Conservation (phyloP, 2,888 invertebrate species). For the Tricholauxania praeusta region DNA sequence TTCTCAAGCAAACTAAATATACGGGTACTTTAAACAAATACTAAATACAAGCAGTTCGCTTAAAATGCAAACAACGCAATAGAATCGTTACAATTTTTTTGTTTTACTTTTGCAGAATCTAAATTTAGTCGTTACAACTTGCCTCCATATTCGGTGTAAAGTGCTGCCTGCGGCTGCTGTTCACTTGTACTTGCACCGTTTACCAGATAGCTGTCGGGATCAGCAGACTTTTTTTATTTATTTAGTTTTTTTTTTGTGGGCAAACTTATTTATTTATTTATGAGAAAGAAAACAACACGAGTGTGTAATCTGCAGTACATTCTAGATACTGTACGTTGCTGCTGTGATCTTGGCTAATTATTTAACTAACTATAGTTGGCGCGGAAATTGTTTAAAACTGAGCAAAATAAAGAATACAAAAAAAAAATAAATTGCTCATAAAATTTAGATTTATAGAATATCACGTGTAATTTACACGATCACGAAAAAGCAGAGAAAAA, state of each 20-base stretch:
- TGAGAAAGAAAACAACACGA: too few relatives aligned
- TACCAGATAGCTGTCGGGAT: conserved; percentile 22
- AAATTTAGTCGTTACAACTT: conserved; percentile 4
- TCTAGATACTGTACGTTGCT: too few relatives aligned
- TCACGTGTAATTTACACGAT: conserved; percentile 20
- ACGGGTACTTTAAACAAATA: too few relatives aligned
- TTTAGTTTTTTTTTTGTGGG: too few relatives aligned
- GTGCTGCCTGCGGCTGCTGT: not conserved
- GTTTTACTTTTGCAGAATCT: not conserved
- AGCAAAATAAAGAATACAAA: too few relatives aligned
- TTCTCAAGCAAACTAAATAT: too few relatives aligned
- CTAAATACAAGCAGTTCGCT: too few relatives aligned
- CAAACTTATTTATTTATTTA: too few relatives aligned
- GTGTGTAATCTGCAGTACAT: too few relatives aligned
- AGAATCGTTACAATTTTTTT: conserved; percentile 2
- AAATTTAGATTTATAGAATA: conserved; percentile 24
- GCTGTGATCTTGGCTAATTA: too few relatives aligned
- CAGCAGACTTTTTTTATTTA: conserved; percentile 12
- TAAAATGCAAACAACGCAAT: conserved; percentile 20
- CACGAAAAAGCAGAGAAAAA: not conserved
- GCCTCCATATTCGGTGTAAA: conserved; percentile 15
- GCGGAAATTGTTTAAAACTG: too few relatives aligned
- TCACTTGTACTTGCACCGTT: not conserved
- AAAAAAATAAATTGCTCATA: not conserved
- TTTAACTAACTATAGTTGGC: too few relatives aligned